These are phyloP conservation scores for Pyrocoelia pectoralis DNA, from an alignment of 2,888 invertebrate species.

Conservation along the genomic window DNA sequence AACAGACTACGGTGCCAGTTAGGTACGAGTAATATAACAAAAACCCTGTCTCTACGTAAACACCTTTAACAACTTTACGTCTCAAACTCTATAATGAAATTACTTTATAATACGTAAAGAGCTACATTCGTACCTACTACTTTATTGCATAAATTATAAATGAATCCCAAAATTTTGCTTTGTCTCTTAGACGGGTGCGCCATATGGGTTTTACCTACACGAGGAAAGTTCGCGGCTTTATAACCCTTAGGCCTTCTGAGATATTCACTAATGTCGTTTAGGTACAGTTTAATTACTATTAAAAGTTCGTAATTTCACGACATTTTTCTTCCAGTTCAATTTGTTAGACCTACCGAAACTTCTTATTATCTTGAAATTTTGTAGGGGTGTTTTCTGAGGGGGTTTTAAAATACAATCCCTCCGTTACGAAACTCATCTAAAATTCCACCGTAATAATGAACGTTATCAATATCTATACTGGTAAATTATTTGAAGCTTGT, in stretches of 20 bases:
- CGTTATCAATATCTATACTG: too few species aligned
- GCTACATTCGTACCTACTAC: conserved; percentile 16
- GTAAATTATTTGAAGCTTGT: too few species aligned
- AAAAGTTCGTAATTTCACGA: conserved; percentile 19
- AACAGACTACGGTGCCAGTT: conserved; percentile 5
- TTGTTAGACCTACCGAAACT: too few species aligned
- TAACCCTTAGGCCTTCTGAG: conserved; percentile 24
- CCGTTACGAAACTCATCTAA: too few species aligned
- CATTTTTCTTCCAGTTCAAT: background rate
- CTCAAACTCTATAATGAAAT: conserved; percentile 3
- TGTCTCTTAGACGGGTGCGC: conserved; percentile 14
- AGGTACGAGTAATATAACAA: background rate
- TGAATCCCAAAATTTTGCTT: conserved; percentile 16
- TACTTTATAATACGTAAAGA: conserved; percentile 7
- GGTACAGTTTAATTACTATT: conserved; percentile 29
- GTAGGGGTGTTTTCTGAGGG: too few species aligned
- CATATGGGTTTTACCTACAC: conserved; percentile 25
- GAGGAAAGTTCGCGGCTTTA: conserved; percentile 29
- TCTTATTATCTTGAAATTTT: too few species aligned
- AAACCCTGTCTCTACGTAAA: background rate
- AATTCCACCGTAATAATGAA: too few species aligned
- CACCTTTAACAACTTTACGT: background rate
- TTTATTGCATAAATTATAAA: conserved; percentile 22
- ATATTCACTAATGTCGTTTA: conserved; percentile 29
- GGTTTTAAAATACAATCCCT: too few species aligned